Conservation (phyloP, 2,113 vertebrate species). For the Scomber japonicus region DNA sequence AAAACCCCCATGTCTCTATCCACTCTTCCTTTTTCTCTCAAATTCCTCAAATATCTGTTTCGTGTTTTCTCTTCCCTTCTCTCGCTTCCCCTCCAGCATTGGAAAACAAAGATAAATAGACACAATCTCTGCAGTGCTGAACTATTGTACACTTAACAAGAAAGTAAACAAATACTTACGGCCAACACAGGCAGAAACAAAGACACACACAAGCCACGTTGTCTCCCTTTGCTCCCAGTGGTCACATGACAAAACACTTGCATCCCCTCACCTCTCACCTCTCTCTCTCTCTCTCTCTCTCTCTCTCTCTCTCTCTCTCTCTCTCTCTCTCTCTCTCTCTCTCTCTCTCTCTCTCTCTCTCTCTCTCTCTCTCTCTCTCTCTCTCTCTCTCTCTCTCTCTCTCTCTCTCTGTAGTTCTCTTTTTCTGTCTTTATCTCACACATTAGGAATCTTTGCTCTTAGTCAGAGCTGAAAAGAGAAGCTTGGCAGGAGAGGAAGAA, state of each 20-base stretch:
- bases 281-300: conserved; percentile 31
- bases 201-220: conserved; percentile 25
- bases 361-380: neutral
- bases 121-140: conserved; percentile 41
- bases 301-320: conserved; percentile 1
- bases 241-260: conserved; percentile 70
- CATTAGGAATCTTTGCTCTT: conserved; percentile 74
- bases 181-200: conserved; percentile 8
- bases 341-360: conserved; percentile 1
- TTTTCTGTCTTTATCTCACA: conserved; percentile 73
- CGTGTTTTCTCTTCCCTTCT: conserved; percentile 31
- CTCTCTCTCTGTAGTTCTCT: neutral
- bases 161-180: conserved; percentile 44
- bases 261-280: conserved; percentile 70
- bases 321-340: conserved; percentile 1
- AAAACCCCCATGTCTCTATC: conserved; percentile 25
- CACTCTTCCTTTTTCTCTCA: conserved; percentile 14
- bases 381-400: conserved; percentile 1
- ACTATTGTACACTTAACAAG: conserved; percentile 45
- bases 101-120: conserved; percentile 60
- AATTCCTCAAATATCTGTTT: conserved; percentile 58
- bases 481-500: conserved; percentile 57
- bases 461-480: conserved; percentile 73
- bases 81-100: conserved; percentile 34
- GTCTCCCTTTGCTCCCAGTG: conserved; percentile 39